These are phyloP conservation scores for Drosophila borealis DNA, from an alignment of 2,888 invertebrate genomes.

Conservation along the genomic window DNA sequence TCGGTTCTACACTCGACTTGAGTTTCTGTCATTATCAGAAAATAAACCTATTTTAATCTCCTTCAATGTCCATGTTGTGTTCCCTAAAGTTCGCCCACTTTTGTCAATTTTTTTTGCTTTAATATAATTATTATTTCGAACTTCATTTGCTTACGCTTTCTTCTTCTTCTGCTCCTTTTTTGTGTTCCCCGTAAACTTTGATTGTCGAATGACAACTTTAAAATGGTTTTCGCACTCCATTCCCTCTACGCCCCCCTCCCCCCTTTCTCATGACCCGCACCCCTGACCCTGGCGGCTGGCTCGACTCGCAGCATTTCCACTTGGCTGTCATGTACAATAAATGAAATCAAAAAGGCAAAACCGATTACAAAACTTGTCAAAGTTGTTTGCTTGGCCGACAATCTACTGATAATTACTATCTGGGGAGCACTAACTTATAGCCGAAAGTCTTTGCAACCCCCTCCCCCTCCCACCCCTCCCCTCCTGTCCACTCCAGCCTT, in stretches of 20 bases:
- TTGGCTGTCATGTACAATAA: conserved; percentile 72
- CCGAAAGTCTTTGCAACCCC: conserved; percentile 22
- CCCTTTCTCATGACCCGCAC: no score
- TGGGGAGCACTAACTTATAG: conserved; percentile 78
- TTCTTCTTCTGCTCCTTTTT: no score
- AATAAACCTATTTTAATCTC: no score
- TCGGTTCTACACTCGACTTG: no score
- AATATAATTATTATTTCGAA: neutral
- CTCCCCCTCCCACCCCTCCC: neutral
- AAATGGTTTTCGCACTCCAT: conserved; percentile 29
- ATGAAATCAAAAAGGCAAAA: conserved; percentile 75
- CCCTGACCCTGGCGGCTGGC: neutral
- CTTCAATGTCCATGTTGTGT: no score
- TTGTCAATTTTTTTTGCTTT: no score
- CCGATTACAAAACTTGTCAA: conserved; percentile 78
- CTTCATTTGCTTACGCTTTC: conserved; percentile 5
- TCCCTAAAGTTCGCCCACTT: no score
- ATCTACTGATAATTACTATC: conserved; percentile 80
- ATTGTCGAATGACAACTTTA: conserved; percentile 34
- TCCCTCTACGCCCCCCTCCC: neutral
- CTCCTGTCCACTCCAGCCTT: neutral
- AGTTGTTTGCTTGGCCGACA: conserved; percentile 68
- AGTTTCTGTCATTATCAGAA: no score
- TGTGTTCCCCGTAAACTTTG: conserved; percentile 18
- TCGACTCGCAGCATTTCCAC: conserved; percentile 10